Base-by-base conservation (phyloP, 2,113 vertebrate genomes). In the Entelurus aequoreus region DNA sequence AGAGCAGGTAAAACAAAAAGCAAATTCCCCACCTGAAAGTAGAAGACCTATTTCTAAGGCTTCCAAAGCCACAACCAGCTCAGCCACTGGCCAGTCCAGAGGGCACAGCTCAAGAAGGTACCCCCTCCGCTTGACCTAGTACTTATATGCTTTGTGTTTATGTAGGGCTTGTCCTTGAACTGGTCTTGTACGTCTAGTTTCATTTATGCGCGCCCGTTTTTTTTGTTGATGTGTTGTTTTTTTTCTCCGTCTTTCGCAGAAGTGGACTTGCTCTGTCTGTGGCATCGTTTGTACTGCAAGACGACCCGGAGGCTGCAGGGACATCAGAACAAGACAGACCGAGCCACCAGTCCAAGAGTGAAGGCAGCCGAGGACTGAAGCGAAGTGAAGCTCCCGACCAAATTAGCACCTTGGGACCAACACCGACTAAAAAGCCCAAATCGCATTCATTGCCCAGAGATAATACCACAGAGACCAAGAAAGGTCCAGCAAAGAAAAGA, bases 91-190 rank as follows among this genome's bases (percentile, higher is more conserved):
- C 84, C 94, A 94, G 88, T 93, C 94, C 92, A 95, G 93, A 91
- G 95, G 96, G 92, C 92, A 96, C 93, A 92, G 94, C 92, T 94
- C 95, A 89, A 94, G 93, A 95, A 98, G 96, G 97, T 98, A 98
- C 93, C 88, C 21, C 78, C 68, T 66, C 35, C 71, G 78, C 69
- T 87, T 53, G 74, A 62, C 66, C 87, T 76, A 71, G 74, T 83
- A 63, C 73, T 78, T 58, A 6, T 65, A 72, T 48, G 42, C 11
- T 63, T 53, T 79, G 61, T 81, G 60, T 85, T 48, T 68, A 42
- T 73, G 51, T 74, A 74, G 65, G 57, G 55, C 75, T 62, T 80
- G 51, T 49, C 62, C 11, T 61, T 71, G 16, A 50, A 53, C 11
- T 10, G 48, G 4, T 47, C 48, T 6, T 48, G 8, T 69, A 42